phyloP scores from a whole-genome alignment of 2,888 invertebrate species.

The Tridacna crocea region DNA sequence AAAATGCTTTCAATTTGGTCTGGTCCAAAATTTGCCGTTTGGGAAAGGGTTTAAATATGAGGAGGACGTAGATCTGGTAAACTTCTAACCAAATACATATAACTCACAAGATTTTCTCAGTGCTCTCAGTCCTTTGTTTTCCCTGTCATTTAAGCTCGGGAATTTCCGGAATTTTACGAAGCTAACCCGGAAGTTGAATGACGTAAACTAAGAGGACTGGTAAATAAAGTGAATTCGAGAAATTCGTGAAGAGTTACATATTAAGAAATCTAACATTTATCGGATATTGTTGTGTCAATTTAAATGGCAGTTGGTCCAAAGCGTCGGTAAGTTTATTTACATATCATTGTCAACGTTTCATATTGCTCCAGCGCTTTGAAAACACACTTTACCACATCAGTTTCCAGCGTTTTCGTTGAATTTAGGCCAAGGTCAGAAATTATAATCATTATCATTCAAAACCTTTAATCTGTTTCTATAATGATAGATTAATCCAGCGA shows the following conservation, averaged over 20 bases:
- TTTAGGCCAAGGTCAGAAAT: slow-evolving; percentile 21
- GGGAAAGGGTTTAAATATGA: no score
- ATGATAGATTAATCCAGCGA: not conserved
- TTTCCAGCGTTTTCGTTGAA: not conserved
- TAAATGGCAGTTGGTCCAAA: slow-evolving; percentile 19
- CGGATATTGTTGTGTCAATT: not conserved
- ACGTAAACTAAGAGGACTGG: slow-evolving; percentile 6
- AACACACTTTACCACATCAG: not conserved
- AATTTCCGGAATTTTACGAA: slow-evolving; percentile 6
- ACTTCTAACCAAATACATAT: no score
- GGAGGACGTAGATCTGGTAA: no score
- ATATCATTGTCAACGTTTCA: not conserved
- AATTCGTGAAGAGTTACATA: no score
- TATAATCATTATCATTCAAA: not conserved
- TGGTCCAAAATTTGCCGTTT: no score
- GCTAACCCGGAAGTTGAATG: slow-evolving; percentile 21
- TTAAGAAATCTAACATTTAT: not conserved
- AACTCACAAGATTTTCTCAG: no score
- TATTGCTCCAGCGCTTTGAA: not conserved
- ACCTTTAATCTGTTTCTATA: not conserved
- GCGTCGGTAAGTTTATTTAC: slow-evolving; percentile 7
- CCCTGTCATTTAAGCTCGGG: not conserved
- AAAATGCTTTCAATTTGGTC: no score
- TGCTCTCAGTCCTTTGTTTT: no score
- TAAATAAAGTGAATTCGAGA: no score